phyloP scores from a whole-genome alignment of 2,888 invertebrate species.

The Aleiodes testaceus region DNA sequence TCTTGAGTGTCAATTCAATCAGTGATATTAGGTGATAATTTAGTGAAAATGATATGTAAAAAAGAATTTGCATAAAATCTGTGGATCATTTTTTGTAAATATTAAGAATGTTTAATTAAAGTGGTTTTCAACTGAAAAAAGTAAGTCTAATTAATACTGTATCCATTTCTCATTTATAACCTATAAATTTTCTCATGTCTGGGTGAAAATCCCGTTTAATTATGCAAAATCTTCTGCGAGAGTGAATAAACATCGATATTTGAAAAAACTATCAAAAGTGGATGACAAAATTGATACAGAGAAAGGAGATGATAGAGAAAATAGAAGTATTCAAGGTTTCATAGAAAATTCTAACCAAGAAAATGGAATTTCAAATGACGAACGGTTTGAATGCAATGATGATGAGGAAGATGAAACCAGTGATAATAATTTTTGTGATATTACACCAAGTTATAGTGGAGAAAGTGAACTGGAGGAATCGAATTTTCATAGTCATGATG shows the following conservation, averaged over 20 bases:
- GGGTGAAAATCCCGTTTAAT: neutral
- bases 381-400: neutral
- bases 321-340: neutral
- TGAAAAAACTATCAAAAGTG: constrained; percentile 1
- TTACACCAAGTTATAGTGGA: no score
- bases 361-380: neutral
- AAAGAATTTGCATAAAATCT: no score
- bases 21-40: no score
- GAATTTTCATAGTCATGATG: no score
- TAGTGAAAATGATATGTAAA: no score
- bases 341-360: neutral
- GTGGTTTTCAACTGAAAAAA: no score
- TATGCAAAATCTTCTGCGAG: neutral
- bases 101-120: no score
- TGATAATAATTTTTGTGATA: no score
- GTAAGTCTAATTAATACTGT: neutral
- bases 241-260: neutral
- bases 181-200: neutral
- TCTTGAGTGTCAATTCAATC: no score
- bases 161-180: neutral
- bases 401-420: neutral
- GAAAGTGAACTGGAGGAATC: no score
- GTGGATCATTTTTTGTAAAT: no score
- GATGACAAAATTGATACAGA: neutral
- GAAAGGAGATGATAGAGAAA: neutral